These are phyloP conservation scores for Euura saliciscinereae DNA, from an alignment of 1,140 invertebrate genomes.

Conservation along the genomic window DNA sequence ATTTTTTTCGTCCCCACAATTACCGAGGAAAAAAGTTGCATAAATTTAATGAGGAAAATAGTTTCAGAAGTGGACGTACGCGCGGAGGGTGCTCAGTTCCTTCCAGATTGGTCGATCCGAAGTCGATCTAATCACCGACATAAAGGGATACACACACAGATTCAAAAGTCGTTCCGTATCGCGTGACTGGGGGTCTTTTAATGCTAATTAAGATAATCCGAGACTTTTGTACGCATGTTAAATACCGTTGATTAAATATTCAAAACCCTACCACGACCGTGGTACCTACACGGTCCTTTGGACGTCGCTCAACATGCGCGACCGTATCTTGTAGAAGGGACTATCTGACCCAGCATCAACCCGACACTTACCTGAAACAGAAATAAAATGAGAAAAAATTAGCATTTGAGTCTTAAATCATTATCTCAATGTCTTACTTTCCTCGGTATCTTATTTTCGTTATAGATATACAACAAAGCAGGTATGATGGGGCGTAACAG, in stretches of 20 bases:
- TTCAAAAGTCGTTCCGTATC: conserved; percentile 4
- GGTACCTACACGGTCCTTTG: background rate
- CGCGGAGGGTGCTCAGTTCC: too few relatives aligned
- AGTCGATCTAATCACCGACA: background rate
- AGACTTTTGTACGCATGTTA: conserved; percentile 4
- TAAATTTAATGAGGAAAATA: too few relatives aligned
- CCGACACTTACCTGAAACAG: background rate
- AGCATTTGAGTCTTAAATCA: too few relatives aligned
- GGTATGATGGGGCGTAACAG: too few relatives aligned
- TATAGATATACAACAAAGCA: too few relatives aligned
- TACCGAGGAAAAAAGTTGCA: too few relatives aligned
- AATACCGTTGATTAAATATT: conserved; percentile 7
- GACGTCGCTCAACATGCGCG: background rate
- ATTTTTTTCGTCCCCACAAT: too few relatives aligned
- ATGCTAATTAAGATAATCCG: conserved; percentile 5
- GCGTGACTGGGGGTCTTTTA: background rate
- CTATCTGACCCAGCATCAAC: background rate
- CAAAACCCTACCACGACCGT: background rate
- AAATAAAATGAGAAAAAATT: background rate
- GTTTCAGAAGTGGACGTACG: too few relatives aligned
- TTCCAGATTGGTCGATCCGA: background rate
- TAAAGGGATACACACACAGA: background rate
- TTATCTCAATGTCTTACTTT: too few relatives aligned
- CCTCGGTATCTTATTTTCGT: too few relatives aligned
- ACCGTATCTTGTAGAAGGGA: background rate